Evolutionary conservation across 2,797 vertebrate genomes (phyloP), one percentile per base, ranked within the genome.

Genomic region (Sebastes vulpes): DNA sequence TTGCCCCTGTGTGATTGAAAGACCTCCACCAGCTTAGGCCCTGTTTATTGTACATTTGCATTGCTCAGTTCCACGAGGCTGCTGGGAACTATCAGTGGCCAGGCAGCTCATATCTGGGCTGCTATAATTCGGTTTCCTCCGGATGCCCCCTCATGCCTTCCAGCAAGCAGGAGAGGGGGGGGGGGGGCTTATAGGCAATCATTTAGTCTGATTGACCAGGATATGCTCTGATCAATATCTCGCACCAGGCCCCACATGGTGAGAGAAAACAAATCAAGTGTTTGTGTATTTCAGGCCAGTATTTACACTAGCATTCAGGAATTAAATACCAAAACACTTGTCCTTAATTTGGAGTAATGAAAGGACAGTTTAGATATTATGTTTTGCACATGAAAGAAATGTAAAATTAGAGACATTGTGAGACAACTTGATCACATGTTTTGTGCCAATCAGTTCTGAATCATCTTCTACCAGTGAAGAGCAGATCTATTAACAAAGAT

Each of bases 11-110:
- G 90, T 96, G 96, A 96, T 96, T 96, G 95, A 96, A 96, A 96
- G 94, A 95, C 93, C 94, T 93, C 82, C 84, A 73, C 92, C 89
- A 93, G 93, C 92, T 95, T 95, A 93, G 92, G 94, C 91, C 91
- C 93, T 95, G 95, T 96, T 96, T 96, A 96, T 95, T 96, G 95
- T 95, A 92, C 92, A 96, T 96, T 96, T 96, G 95, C 96, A 96
- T 96, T 84, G 93, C 95, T 96, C 91, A 91, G 91, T 95, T 96
- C 84, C 73, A 83, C 4, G 6, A 90, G 85, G 89, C 93, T 93
- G 90, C 89, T 79, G 92, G 90, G 89, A 91, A 91, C 92, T 88
- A 92, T 94, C 94, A 87, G 90, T 81, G 70, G 84, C 85, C 88
- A 78, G 79, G 85, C 91, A 66, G 82, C 93, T 93, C 91, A 93